Evolutionary conservation across 2,888 invertebrate species (phyloP).

Genomic region (Nomada goodeniana): DNA sequence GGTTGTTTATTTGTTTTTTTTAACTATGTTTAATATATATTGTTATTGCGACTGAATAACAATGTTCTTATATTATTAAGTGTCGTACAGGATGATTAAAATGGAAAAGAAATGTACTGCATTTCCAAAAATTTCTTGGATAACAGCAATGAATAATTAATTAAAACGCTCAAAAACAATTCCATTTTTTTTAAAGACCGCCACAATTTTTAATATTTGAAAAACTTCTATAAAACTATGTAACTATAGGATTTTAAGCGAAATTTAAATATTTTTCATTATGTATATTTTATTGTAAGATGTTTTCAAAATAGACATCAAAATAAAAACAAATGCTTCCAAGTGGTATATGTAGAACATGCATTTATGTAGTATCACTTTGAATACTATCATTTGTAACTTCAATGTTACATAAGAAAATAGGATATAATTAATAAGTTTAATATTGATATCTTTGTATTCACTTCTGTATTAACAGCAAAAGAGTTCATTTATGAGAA

Average conservation of each 20-base stretch:
- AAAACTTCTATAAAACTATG: background rate
- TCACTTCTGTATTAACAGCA: constrained; percentile 46
- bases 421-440: constrained; percentile 69
- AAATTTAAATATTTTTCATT: constrained; percentile 30
- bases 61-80: no score
- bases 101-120: background rate
- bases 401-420: constrained; percentile 60
- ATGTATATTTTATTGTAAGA: constrained; percentile 77
- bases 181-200: no score
- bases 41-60: no score
- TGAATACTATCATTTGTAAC: constrained; percentile 34
- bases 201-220: background rate
- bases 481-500: constrained; percentile 52
- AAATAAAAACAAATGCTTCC: constrained; percentile 81
- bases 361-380: constrained; percentile 61
- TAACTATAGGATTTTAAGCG: background rate
- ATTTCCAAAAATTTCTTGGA: background rate
- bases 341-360: constrained; percentile 76
- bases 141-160: background rate
- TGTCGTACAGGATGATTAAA: no score
- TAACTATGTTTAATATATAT: no score
- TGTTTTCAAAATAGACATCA: constrained; percentile 77
- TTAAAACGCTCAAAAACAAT: no score
- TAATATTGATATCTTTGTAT: constrained; percentile 41
- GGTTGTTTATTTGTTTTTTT: no score